Base-by-base conservation (phyloP, 2,113 vertebrate species). In the Rhinoptilus africanus region DNA sequence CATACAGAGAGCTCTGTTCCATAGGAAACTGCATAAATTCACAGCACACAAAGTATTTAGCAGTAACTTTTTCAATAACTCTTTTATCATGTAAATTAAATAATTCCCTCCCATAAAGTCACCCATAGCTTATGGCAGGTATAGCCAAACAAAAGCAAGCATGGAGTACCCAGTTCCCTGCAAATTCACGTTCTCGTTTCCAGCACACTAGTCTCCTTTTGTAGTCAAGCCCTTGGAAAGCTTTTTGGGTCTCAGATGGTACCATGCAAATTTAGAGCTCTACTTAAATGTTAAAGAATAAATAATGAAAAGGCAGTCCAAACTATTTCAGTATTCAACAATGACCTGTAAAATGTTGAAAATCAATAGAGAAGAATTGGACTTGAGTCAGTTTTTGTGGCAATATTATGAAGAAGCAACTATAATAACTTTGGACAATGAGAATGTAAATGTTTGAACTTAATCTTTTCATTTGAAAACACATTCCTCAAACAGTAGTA, bases 401-500 rank as follows among this genome's bases (percentile, higher is more conserved):
- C 26, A 78, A 37, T 86, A 28, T 37, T 87, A 60, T 35, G 32
- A 85, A 74, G 68, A 92, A 96, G 28, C n/a, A 86, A 77, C 19
- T 34, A 10, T 50, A 82, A 90, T 45, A 73, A 56, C 43, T 82
- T 82, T n/a, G n/a, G 62, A 72, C 54, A 74, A 56, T 0, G 2
- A 86, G 37, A 87, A 87, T 85, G 32, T 60, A 91, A 91, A 92
- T 8, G 4, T 47, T 92, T 96, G 73, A 87, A 77, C 39, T 48
- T 90, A 86, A 72, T 56, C 13, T 82, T 92, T 96, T 83, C 21
- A 41, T 87, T 48, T 79, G 64, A 78, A 97, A 91, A 82, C 16
- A 80, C 10, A 67, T 85, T 81, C 27, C 10, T 97, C 77, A 80
- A 92, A 78, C 39, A 77, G 23, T n/a, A 66, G 21, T 35, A 69